Percentiles rank a stretch among this genome's conserved stretches.
Conservation (phyloP, 2,888 invertebrate genomes). For the Cantharis flavilabris region DNA sequence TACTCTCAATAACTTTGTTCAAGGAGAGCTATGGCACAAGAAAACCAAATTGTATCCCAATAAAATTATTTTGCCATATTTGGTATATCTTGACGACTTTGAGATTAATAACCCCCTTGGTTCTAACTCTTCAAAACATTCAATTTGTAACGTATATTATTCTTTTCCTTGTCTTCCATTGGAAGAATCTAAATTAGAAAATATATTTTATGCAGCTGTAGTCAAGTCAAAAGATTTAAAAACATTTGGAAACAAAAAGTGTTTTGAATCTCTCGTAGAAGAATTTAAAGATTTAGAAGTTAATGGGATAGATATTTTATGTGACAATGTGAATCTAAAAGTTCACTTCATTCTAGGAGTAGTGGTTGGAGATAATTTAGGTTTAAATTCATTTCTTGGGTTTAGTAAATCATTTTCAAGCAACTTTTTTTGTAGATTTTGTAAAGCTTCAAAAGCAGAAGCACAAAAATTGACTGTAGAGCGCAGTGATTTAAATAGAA, state of each 20-base stretch:
- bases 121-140: conserved; percentile 31
- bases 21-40: conserved; percentile 34
- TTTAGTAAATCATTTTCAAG: conserved; percentile 5
- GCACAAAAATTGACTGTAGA: conserved; percentile 7
- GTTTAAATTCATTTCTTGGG: neutral
- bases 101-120: conserved; percentile 41
- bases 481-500: neutral
- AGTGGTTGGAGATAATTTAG: neutral
- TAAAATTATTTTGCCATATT: conserved; percentile 35
- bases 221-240: conserved; percentile 26
- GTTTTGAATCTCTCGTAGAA: neutral
- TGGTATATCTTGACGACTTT: conserved; percentile 36
- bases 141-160: conserved; percentile 36
- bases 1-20: conserved; percentile 32
- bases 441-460: neutral
- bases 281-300: neutral
- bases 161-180: conserved; percentile 34
- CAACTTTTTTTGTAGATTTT: neutral
- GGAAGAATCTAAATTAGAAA: neutral
- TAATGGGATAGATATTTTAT: neutral
- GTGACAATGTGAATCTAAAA: neutral
- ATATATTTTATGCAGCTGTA: conserved; percentile 17
- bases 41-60: conserved; percentile 31
- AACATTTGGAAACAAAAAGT: neutral
- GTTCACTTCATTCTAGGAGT: neutral